Evolutionary conservation across 1,140 invertebrate genomes (phyloP).

Genomic region (Centruroides vittatus): DNA sequence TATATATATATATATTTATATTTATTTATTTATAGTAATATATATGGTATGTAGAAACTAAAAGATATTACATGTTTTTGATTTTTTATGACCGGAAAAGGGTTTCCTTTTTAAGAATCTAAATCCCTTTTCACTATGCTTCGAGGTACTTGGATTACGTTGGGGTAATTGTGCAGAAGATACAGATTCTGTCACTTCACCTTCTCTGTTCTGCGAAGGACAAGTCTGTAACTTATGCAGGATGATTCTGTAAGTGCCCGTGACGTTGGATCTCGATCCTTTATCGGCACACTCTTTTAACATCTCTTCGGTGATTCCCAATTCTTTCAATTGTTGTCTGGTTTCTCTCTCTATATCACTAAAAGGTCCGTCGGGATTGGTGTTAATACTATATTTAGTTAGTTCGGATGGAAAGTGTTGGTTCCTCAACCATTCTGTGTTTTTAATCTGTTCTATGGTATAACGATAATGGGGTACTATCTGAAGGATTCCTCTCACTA

Average conservation of each 20-base stretch:
- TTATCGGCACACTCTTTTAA: slow-evolving; percentile 31
- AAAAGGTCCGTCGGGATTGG: not conserved
- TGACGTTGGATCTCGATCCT: slow-evolving; percentile 37
- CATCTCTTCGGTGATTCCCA: slow-evolving; percentile 39
- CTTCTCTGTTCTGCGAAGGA: too few relatives aligned
- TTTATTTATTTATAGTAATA: too few relatives aligned
- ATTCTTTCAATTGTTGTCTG: slow-evolving; percentile 28
- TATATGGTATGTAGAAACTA: too few relatives aligned
- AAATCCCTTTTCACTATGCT: too few relatives aligned
- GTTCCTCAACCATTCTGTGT: slow-evolving; percentile 30
- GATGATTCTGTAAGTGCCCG: slow-evolving; percentile 39
- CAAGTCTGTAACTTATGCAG: slow-evolving; percentile 3
- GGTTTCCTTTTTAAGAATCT: too few relatives aligned
- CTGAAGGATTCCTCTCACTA: slow-evolving; percentile 35
- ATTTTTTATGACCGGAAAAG: too few relatives aligned
- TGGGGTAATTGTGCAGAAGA: too few relatives aligned
- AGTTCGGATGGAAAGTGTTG: not conserved
- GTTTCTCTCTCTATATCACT: slow-evolving; percentile 29
- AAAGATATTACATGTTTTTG: too few relatives aligned
- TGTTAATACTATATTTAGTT: slow-evolving; percentile 12
- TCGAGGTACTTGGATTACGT: too few relatives aligned
- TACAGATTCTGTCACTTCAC: too few relatives aligned
- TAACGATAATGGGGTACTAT: slow-evolving; percentile 32
- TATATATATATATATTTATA: too few relatives aligned
- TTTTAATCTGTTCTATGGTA: slow-evolving; percentile 33